phyloP scores from a whole-genome alignment of 1,140 invertebrate genomes.

The Scaptomyza pallida region DNA sequence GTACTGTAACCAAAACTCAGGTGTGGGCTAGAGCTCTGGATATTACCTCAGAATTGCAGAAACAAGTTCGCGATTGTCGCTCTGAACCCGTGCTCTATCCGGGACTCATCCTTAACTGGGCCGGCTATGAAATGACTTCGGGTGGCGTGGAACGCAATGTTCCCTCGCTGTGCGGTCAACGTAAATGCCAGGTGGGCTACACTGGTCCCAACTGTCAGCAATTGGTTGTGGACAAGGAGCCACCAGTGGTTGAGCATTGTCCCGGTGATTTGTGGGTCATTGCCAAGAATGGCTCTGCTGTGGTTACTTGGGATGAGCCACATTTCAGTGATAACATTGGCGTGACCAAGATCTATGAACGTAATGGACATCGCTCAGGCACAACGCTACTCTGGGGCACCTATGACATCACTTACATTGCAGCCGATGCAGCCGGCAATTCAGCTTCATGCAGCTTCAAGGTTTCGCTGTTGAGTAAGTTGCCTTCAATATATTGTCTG shows the following conservation, averaged over 20 bases:
- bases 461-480: slow-evolving; percentile 94
- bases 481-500: too few species aligned
- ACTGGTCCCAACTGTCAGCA: slow-evolving; percentile 93
- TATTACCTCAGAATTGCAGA: slow-evolving; percentile 96
- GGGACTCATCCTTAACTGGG: slow-evolving; percentile 94
- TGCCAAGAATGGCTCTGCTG: slow-evolving; percentile 94
- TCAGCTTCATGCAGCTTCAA: slow-evolving; percentile 96
- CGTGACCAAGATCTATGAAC: slow-evolving; percentile 91
- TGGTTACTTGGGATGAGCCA: slow-evolving; percentile 97
- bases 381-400: slow-evolving; percentile 96
- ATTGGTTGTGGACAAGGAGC: slow-evolving; percentile 92
- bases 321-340: slow-evolving; percentile 95
- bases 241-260: slow-evolving; percentile 94
- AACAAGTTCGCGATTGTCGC: slow-evolving; percentile 95
- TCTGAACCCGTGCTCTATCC: slow-evolving; percentile 95
- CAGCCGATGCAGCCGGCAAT: slow-evolving; percentile 95
- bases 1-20: slow-evolving; percentile 96
- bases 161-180: slow-evolving; percentile 95
- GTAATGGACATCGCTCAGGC: slow-evolving; percentile 94
- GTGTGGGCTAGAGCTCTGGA: slow-evolving; percentile 96
- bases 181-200: slow-evolving; percentile 93
- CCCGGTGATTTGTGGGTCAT: slow-evolving; percentile 97
- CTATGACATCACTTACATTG: slow-evolving; percentile 97
- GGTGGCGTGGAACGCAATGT: slow-evolving; percentile 96
- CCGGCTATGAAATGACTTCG: slow-evolving; percentile 94